Base-by-base conservation (phyloP, 2,113 vertebrate genomes). In the Onychorhynchus coronatus region DNA sequence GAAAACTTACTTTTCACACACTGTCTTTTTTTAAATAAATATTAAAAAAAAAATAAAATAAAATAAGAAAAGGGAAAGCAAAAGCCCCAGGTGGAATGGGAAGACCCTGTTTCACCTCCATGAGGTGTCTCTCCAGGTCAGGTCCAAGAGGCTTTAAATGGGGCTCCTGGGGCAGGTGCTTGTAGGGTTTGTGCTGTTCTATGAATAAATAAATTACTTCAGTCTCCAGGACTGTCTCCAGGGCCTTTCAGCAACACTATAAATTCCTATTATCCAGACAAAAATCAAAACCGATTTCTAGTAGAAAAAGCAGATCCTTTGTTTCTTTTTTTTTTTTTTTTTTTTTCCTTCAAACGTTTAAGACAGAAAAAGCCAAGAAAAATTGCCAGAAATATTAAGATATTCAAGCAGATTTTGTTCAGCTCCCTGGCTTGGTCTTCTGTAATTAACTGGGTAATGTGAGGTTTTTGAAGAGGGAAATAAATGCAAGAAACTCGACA, bases 181-280 rank as follows among this genome's bases (percentile, higher is more conserved):
- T 1, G 2, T 13, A 20, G 24, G 35, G 46, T 79, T 81, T 59
- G 62, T 78, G 50, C 71, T 85, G 23, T 91, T 88, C 75, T 81
- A 1, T 1, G 35, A 37, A 37, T 83, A 95, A 93, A 91, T 86
- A 91, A 89, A 88, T 71, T 9, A 90, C 85, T 93, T 77, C 75
- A 94, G 94, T 16, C 63, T 80, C 71, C 62, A 88, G 78, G 75
- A 44, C 53, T 76, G 71, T 73, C 94, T 85, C 94, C 67, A 61
- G 55, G 35, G 79, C 75, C 92, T 92, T 95, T 86, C 93, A 95
- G 11, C 90, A 93, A 7, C 30, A 10, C 82, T 67, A 55, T 94
- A 88, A 93, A 88, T 88, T 77, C 75, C 90, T 90, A 89, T 78
- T 92, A 90, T 47, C 75, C 85, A 67, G 71, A 55, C 63, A 88